Base-by-base conservation (phyloP, 30 jellyfish, hydroid and myxozoan species). In the Haliclystus octoradiatus region DNA sequence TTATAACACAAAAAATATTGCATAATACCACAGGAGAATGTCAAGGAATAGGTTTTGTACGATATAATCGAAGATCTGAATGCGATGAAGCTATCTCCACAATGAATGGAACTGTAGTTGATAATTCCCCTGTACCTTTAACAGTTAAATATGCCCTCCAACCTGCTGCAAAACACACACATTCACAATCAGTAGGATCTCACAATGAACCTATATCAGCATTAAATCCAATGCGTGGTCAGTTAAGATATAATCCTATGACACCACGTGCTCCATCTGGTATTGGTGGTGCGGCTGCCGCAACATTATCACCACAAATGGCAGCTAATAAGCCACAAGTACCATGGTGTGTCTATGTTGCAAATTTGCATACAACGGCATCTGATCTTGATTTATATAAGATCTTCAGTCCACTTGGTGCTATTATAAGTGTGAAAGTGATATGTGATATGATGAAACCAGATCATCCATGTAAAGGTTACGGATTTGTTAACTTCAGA, bases 341-440 rank as follows among this genome's bases (percentile, higher is more conserved):
- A 0, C 94, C 94, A 7, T 82, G 94, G 94, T 82, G 94, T 50
- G 76, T 91, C 28, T 91, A 91, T 77, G 95, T 91, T 26, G 81
- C 75, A 57, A 94, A 94, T 27, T 77, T 91, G 68, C 99, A 82
- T 68, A 94, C 95, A 23, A 74, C 88, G 9, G 93, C 94, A 15
- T 34, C 84, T 31, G 99, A 91, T 70, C 73, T 83, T 26, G 76
- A 86, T 28, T 65, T 91, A 47, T 91, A 91, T 75, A 89, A 91
- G 72, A 69, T 91, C 68, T 91, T 91, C 70, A 87, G 93, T n/a
- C 99, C 99, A 1, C 83, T 91, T 91, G 99, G 99, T 26, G 99
- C 92, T 49, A 91, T 91, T 29, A 65, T 91, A 53, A 91, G 87
- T 83, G 99, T 91, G 14, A 68, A 87, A 35, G 46, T 83, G 62